These are phyloP conservation scores for Andricus quercusramuli DNA, from an alignment of 2,888 invertebrate species.

Conservation along the genomic window DNA sequence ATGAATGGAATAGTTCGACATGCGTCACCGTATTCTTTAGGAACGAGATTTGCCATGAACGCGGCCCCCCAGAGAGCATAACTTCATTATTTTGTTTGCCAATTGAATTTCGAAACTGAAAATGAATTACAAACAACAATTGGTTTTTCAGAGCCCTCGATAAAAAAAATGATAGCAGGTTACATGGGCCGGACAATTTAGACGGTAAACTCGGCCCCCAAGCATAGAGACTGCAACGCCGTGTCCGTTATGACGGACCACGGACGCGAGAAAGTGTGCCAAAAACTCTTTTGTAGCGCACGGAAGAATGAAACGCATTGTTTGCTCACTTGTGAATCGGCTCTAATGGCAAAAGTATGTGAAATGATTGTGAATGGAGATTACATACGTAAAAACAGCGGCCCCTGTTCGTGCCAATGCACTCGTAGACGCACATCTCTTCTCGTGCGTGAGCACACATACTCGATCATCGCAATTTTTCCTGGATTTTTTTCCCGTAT, in stretches of 20 bases:
- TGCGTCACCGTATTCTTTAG: slow-evolving; percentile 12
- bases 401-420: slow-evolving; percentile 53
- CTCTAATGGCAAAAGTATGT: slow-evolving; percentile 77
- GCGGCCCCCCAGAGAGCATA: neutral
- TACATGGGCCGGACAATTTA: neutral
- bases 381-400: slow-evolving; percentile 76
- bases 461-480: slow-evolving; percentile 59
- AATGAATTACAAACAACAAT: slow-evolving; percentile 14
- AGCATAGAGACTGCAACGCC: neutral
- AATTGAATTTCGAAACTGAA: slow-evolving; percentile 7
- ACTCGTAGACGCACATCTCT: slow-evolving; percentile 50
- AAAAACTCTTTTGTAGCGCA: slow-evolving; percentile 66
- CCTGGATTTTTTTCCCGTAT: slow-evolving; percentile 56
- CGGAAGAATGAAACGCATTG: slow-evolving; percentile 68
- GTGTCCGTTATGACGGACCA: slow-evolving; percentile 67
- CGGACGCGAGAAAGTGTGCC: slow-evolving; percentile 64
- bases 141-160: neutral
- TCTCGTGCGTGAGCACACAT: slow-evolving; percentile 56
- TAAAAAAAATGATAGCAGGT: neutral
- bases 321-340: slow-evolving; percentile 75
- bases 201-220: slow-evolving; percentile 7
- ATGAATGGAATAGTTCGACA: slow-evolving; percentile 8
- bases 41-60: neutral
- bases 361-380: slow-evolving; percentile 77
- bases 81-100: neutral